Conservation (phyloP, 92 coral and sea anemone species). For the Desmophyllum pertusum region DNA sequence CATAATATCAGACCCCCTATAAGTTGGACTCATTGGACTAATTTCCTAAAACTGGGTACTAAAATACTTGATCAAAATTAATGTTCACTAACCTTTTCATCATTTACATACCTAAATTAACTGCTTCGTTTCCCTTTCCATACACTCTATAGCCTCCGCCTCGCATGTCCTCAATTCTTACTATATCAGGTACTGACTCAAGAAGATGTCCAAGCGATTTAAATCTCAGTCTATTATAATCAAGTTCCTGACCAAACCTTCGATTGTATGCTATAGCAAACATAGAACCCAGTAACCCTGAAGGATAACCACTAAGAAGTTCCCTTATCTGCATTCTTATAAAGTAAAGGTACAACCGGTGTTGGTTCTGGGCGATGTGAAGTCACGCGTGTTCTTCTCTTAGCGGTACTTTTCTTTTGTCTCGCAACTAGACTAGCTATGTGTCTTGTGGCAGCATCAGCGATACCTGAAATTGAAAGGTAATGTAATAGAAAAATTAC, state of each 20-base stretch:
- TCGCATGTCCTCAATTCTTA: conserved; percentile 58
- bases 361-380: conserved; percentile 57
- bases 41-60: no score
- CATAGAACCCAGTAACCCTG: conserved; percentile 82
- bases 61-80: no score
- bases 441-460: conserved; percentile 88
- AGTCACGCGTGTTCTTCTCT: conserved; percentile 75
- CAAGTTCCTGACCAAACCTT: conserved; percentile 76
- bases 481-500: background rate
- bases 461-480: conserved; percentile 67
- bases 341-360: conserved; percentile 74
- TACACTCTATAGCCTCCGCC: conserved; percentile 74
- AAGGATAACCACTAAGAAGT: conserved; percentile 73
- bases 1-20: no score
- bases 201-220: conserved; percentile 70
- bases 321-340: conserved; percentile 78
- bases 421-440: conserved; percentile 89
- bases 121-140: conserved; percentile 22
- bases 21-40: no score
- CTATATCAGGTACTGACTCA: conserved; percentile 71
- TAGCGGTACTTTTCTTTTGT: conserved; percentile 73
- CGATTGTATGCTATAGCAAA: conserved; percentile 68
- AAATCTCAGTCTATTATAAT: conserved; percentile 72
- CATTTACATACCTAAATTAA: conserved; percentile 22
- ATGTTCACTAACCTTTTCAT: background rate